Conservation (phyloP, 2,797 vertebrate species). For the Syncerus caffer region DNA sequence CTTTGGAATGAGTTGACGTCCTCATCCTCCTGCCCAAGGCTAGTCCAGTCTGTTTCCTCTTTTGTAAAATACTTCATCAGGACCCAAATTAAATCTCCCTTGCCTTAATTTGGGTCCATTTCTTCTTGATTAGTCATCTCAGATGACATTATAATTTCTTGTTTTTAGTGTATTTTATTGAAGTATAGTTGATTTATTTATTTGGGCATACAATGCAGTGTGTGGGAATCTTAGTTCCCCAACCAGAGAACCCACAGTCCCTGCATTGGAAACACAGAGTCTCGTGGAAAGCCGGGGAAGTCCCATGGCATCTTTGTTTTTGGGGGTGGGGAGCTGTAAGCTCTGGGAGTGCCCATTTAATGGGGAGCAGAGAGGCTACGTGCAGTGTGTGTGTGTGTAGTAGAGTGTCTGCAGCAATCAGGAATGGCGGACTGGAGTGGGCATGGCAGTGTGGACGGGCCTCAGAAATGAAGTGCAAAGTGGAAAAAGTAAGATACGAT, state of each 20-base stretch:
- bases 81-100: neutral
- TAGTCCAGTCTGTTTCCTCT: neutral
- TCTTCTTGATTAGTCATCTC: neutral
- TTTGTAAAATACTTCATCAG: neutral
- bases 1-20: neutral
- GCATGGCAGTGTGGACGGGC: neutral
- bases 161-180: neutral
- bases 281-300: neutral
- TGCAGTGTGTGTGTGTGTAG: neutral
- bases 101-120: conserved; percentile 3
- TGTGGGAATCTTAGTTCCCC: neutral
- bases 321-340: neutral
- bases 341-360: neutral
- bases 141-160: neutral
- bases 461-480: neutral
- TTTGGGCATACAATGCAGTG: neutral
- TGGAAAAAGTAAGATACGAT: neutral
- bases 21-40: neutral
- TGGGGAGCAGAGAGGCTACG: neutral
- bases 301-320: neutral
- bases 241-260: neutral
- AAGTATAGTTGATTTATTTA: neutral
- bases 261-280: neutral
- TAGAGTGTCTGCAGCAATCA: neutral
- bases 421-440: neutral